Conservation (phyloP, 2,113 vertebrate species). For the Scophthalmus maximus region DNA sequence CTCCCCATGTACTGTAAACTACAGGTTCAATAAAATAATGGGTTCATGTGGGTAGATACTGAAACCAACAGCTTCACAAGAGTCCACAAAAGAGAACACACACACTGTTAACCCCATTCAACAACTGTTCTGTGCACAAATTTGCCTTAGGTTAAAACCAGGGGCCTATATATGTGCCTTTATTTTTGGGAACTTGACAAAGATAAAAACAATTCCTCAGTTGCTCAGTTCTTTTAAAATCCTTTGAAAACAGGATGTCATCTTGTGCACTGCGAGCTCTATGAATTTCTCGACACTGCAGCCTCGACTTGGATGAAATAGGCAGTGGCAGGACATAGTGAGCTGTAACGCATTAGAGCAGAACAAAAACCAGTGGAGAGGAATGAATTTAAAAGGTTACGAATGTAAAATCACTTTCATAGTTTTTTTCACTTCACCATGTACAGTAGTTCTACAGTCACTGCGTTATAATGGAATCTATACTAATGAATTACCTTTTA, state of each 20-base stretch:
- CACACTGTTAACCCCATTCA: conserved; percentile 26
- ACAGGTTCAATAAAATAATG: conserved; percentile 39
- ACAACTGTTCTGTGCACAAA: conserved; percentile 7
- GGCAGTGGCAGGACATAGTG: neutral
- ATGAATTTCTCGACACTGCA: conserved; percentile 16
- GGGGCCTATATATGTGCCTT: neutral
- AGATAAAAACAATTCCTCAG: neutral
- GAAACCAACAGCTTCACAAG: conserved; percentile 35
- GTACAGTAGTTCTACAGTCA: neutral
- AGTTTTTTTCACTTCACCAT: neutral
- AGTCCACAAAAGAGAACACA: conserved; percentile 16
- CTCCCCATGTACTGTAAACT: conserved; percentile 8
- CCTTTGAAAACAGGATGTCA: conserved; percentile 27
- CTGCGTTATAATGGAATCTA: neutral
- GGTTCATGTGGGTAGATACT: conserved; percentile 27
- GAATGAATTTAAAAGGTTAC: conserved; percentile 15
- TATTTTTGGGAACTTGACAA: neutral
- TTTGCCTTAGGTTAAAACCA: neutral
- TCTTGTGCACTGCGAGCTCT: conserved; percentile 3
- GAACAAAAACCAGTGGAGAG: neutral
- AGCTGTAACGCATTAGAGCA: neutral
- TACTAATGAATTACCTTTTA: neutral
- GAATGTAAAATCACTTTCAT: neutral
- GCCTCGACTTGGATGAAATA: conserved; percentile 4
- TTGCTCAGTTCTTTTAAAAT: conserved; percentile 19